These are phyloP conservation scores for Sciaenops ocellatus DNA, from an alignment of 2,797 vertebrate genomes.

Conservation along the genomic window DNA sequence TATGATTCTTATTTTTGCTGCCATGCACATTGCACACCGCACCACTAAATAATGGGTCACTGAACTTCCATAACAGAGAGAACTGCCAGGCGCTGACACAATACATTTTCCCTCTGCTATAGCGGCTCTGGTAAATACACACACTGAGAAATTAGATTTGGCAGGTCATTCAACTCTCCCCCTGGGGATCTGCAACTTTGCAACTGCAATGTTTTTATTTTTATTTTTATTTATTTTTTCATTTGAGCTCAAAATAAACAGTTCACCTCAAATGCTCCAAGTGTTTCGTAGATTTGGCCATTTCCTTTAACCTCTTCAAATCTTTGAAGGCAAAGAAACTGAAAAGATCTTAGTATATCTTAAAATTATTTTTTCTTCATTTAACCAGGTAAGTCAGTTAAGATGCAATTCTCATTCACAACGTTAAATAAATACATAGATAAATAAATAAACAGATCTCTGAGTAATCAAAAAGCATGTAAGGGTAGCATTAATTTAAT, in stretches of 20 bases:
- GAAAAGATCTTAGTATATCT: not conserved
- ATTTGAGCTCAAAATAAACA: slow-evolving; percentile 60
- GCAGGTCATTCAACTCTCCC: slow-evolving; percentile 77
- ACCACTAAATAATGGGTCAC: slow-evolving; percentile 75
- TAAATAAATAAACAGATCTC: slow-evolving; percentile 8
- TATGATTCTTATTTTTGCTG: slow-evolving; percentile 46
- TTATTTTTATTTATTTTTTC: slow-evolving; percentile 5
- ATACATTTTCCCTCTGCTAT: slow-evolving; percentile 68
- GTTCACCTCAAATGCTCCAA: slow-evolving; percentile 59
- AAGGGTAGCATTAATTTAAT: slow-evolving; percentile 34
- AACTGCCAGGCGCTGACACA: slow-evolving; percentile 77
- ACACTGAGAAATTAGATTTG: slow-evolving; percentile 81
- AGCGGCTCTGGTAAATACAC: slow-evolving; percentile 78
- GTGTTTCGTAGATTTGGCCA: slow-evolving; percentile 44
- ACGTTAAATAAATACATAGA: not conserved
- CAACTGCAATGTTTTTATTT: slow-evolving; percentile 45
- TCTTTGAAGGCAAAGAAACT: not conserved
- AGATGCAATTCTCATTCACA: too few species aligned
- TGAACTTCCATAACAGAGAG: slow-evolving; percentile 75
- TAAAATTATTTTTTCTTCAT: too few species aligned
- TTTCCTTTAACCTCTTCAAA: slow-evolving; percentile 42
- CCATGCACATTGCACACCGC: slow-evolving; percentile 45
- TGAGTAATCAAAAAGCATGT: slow-evolving; percentile 39
- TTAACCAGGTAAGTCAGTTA: too few species aligned
- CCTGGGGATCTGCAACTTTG: slow-evolving; percentile 72